A percentile compares a stretch with the other conserved stretches of the same genome.
phyloP scores from a whole-genome alignment of 2,888 invertebrate species.

The Elgonia sp. region DNA sequence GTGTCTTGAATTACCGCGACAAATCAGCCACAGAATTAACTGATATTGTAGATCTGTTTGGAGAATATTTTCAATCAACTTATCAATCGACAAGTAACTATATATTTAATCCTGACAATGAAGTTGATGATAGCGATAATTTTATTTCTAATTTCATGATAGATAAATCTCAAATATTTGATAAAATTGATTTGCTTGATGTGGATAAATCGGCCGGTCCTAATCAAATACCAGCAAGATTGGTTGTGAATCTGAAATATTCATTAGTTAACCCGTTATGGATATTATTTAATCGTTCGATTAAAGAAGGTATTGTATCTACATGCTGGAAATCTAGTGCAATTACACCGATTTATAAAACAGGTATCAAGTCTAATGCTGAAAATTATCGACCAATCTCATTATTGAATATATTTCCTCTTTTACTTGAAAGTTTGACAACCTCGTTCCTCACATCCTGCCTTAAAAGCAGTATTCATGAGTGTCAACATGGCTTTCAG shows the following conservation, averaged over 20 bases:
- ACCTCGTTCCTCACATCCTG: background rate
- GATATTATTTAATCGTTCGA: constrained; percentile 17
- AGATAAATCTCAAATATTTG: background rate
- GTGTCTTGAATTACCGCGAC: background rate
- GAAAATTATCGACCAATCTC: constrained; percentile 49
- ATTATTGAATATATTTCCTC: constrained; percentile 26
- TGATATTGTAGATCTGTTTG: constrained; percentile 23
- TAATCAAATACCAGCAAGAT: background rate
- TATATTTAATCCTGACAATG: background rate
- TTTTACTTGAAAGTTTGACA: background rate
- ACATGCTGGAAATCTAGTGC: constrained; percentile 9
- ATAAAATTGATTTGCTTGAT: constrained; percentile 1
- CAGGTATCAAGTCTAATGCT: constrained; percentile 9
- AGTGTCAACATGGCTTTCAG: constrained; percentile 46
- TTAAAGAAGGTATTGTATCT: constrained; percentile 2
- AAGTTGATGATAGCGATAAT: background rate
- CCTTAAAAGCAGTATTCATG: background rate
- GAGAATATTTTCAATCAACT: constrained; percentile 1
- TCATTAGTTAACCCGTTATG: constrained; percentile 3
- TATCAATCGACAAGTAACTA: background rate
- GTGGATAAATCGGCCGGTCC: constrained; percentile 19
- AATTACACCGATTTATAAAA: constrained; percentile 35
- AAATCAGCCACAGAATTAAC: background rate
- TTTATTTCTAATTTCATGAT: background rate
- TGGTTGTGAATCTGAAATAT: background rate